Base-by-base conservation (phyloP, 2,113 vertebrate species). In the Nannospalax galili region DNA sequence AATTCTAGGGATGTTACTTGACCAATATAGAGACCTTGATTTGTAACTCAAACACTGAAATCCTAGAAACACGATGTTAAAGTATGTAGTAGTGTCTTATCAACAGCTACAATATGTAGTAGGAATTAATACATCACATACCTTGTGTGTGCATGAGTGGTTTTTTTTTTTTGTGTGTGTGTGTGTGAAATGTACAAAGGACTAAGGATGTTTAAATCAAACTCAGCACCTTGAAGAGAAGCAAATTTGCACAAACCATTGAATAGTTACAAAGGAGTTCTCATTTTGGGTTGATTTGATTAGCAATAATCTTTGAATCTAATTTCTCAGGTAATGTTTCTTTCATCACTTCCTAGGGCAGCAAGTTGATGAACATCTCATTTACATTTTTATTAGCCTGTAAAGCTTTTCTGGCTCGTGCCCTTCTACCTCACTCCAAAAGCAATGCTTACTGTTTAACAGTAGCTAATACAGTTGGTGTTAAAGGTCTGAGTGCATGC, bases 271-370 rank as follows among this genome's bases (percentile, higher is more conserved):
- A 92, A 92, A 93, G 32, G 32, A 56, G 90, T 95, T 92, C 84
- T 95, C 85, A 93, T 86, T 94, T 94, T 64, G 84, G 37, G 69
- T 87, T 97, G 77, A 96, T 93, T 92, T 97, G 87, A 96, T 96
- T 96, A 97, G 88, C 48, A 95, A 93, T 92, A 93, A 96, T 94
- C 80, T 88, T 88, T 64, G 77, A 97, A 88, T 95, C 77, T 94
- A 95, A 96, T 94, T 94, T 96, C 35, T 92, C 90, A 94, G 88
- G 84, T 96, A 95, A 96, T 96, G 95, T 58, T 95, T 96, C 88
- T 94, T 90, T 93, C 69, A 87, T 93, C 62, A 90, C 93, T 96
- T 97, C 93, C 58, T 37, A 93, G 56, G 45, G 45, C 62, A 85
- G 73, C 92, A 94, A 94, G 84, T 24, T 97, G 90, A 90, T 82